Conservation (phyloP, 2,888 invertebrate genomes). For the Boloria selene region DNA sequence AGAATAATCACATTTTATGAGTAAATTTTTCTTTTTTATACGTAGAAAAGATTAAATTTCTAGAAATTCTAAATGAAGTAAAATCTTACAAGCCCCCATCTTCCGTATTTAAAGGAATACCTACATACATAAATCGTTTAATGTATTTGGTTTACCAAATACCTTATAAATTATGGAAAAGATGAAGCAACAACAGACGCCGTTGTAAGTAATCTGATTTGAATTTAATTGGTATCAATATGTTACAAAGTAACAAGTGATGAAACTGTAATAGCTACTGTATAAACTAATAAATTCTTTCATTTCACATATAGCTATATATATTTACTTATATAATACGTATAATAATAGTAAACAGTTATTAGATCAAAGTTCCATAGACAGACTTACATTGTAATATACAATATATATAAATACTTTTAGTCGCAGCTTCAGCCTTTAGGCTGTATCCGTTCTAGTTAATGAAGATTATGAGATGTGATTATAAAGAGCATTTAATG, state of each 20-base stretch:
- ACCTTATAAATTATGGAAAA: conserved; percentile 15
- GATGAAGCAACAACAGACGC: conserved; percentile 12
- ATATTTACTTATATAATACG: too few species aligned
- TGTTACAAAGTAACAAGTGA: not conserved
- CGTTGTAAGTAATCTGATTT: conserved; percentile 3
- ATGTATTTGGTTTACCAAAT: conserved; percentile 11
- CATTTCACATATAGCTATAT: too few species aligned
- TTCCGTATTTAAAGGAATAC: conserved; percentile 20
- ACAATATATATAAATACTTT: not conserved
- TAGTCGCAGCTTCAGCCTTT: too few species aligned
- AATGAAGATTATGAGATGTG: conserved; percentile 12
- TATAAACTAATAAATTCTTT: not conserved
- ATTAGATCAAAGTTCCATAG: not conserved
- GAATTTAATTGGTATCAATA: conserved; percentile 1
- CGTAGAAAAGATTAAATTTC: not conserved
- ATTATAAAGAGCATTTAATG: conserved; percentile 1
- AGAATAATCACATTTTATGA: too few species aligned
- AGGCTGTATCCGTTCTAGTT: not conserved
- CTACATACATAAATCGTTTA: conserved; percentile 14
- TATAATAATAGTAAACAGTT: too few species aligned
- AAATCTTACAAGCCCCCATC: not conserved
- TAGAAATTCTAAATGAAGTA: conserved; percentile 1
- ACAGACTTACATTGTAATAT: not conserved
- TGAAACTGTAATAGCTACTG: not conserved
- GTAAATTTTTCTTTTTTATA: too few species aligned